phyloP scores from a whole-genome alignment of 1,140 invertebrate genomes.

The Drosophila truncata region DNA sequence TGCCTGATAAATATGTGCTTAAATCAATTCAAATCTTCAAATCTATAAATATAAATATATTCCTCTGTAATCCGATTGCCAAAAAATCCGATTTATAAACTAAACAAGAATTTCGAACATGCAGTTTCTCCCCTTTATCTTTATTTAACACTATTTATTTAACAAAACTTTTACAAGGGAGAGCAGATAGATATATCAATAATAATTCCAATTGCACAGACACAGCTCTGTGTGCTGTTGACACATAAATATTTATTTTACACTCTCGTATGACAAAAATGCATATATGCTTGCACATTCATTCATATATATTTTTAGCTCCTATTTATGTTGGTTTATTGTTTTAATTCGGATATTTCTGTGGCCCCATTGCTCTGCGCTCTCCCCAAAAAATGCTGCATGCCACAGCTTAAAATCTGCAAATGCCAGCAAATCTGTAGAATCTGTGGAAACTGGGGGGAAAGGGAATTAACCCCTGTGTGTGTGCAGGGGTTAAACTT shows the following conservation, averaged over 20 bases:
- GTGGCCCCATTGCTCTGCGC: background rate
- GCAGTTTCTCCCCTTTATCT: background rate
- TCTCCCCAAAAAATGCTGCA: constrained; percentile 19
- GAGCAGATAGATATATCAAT: constrained; percentile 28
- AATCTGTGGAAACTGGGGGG: background rate
- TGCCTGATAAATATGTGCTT: too few species aligned
- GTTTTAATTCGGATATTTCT: constrained; percentile 1
- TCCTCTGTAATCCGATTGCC: constrained; percentile 4
- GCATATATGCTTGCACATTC: background rate
- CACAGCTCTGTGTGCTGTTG: constrained; percentile 46
- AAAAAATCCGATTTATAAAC: constrained; percentile 13
- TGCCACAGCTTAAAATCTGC: constrained; percentile 51
- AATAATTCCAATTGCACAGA: constrained; percentile 56
- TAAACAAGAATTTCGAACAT: background rate
- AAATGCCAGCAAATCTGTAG: constrained; percentile 44
- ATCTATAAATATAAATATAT: background rate
- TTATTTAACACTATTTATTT: constrained; percentile 12
- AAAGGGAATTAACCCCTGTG: background rate
- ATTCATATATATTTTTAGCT: constrained; percentile 2
- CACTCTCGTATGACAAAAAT: constrained; percentile 3
- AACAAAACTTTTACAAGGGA: constrained; percentile 9
- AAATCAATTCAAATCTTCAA: background rate
- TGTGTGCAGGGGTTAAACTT: constrained; percentile 40
- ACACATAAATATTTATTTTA: constrained; percentile 54
- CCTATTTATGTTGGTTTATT: constrained; percentile 17